A percentile compares a stretch with the other conserved stretches of the same genome.
Evolutionary conservation across 2,888 invertebrate genomes (phyloP).

Genomic region (Pheosia tremula): DNA sequence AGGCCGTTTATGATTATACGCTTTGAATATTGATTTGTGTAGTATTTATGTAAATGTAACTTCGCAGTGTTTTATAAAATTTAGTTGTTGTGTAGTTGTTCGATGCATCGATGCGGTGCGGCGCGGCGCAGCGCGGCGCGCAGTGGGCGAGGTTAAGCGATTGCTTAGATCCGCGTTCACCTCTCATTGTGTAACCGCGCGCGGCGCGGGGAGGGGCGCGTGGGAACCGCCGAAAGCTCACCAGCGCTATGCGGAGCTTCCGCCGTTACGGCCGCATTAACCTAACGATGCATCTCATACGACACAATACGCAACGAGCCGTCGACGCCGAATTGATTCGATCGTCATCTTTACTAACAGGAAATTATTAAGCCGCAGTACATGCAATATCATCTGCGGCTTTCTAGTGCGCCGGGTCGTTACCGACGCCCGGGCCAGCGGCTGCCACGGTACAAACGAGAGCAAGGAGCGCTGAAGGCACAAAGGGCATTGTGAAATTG

Average conservation of each 20-base stretch:
- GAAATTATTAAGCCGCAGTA: slow-evolving; percentile 66
- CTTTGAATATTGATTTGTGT: slow-evolving; percentile 22
- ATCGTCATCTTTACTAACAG: slow-evolving; percentile 71
- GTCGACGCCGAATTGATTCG: slow-evolving; percentile 67
- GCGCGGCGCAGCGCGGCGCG: slow-evolving; percentile 45
- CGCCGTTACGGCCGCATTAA: slow-evolving; percentile 74
- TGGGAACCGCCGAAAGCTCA: slow-evolving; percentile 84
- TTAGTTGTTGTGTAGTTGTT: slow-evolving; percentile 44
- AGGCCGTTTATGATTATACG: slow-evolving; percentile 4
- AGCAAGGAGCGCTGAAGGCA: slow-evolving; percentile 54
- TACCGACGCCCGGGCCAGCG: slow-evolving; percentile 6
- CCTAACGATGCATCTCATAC: slow-evolving; percentile 76
- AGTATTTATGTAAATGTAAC: slow-evolving; percentile 33
- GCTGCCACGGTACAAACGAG: slow-evolving; percentile 39
- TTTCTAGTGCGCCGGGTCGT: slow-evolving; percentile 44
- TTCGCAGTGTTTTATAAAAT: slow-evolving; percentile 31
- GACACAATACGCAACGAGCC: slow-evolving; percentile 57
- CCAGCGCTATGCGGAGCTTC: slow-evolving; percentile 72
- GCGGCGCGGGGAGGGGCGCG: slow-evolving; percentile 63
- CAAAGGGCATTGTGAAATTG: slow-evolving; percentile 73
- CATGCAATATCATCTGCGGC: slow-evolving; percentile 35
- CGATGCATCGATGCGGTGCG: slow-evolving; percentile 28
- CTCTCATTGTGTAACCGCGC: slow-evolving; percentile 81
- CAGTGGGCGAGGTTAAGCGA: slow-evolving; percentile 84
- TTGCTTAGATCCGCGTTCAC: slow-evolving; percentile 85